Evolutionary conservation across 2,888 invertebrate species (phyloP).

Genomic region (Oligia strigilis): DNA sequence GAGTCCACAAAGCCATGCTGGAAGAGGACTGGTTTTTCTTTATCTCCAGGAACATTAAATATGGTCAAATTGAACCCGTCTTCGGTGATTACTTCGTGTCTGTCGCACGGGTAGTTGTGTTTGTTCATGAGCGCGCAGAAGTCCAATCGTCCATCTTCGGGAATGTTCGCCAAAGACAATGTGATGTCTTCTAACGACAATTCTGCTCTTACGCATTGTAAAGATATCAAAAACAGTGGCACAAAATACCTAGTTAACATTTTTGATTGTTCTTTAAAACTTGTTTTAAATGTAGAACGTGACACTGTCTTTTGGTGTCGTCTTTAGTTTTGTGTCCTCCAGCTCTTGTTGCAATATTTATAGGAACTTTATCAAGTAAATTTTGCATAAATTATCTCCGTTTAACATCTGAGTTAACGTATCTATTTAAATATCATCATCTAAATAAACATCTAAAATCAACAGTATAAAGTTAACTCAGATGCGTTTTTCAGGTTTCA

Average conservation of each 20-base stretch:
- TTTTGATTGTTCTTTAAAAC: background rate
- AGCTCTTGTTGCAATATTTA: background rate
- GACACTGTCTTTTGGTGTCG: background rate
- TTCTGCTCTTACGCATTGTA: background rate
- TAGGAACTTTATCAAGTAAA: background rate
- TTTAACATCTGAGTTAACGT: background rate
- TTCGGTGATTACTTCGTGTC: conserved; percentile 21
- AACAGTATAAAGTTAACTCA: background rate
- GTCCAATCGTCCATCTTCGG: conserved; percentile 12
- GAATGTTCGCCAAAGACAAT: conserved; percentile 1
- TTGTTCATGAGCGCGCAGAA: conserved; percentile 13
- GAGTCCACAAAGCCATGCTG: conserved; percentile 21
- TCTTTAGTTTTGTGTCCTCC: background rate
- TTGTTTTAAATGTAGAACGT: background rate
- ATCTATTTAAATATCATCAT: background rate
- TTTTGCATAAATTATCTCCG: background rate
- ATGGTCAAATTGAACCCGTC: conserved; percentile 12
- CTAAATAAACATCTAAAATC: background rate
- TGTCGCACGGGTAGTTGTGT: conserved; percentile 16
- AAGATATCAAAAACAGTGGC: background rate
- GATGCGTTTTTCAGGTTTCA: background rate
- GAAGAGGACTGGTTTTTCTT: background rate
- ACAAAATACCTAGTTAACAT: conserved; percentile 9
- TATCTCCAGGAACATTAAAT: conserved; percentile 15
- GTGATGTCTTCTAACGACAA: background rate